These are phyloP conservation scores for Zaprionus taronus DNA, from an alignment of 1,140 invertebrate genomes.

Conservation along the genomic window DNA sequence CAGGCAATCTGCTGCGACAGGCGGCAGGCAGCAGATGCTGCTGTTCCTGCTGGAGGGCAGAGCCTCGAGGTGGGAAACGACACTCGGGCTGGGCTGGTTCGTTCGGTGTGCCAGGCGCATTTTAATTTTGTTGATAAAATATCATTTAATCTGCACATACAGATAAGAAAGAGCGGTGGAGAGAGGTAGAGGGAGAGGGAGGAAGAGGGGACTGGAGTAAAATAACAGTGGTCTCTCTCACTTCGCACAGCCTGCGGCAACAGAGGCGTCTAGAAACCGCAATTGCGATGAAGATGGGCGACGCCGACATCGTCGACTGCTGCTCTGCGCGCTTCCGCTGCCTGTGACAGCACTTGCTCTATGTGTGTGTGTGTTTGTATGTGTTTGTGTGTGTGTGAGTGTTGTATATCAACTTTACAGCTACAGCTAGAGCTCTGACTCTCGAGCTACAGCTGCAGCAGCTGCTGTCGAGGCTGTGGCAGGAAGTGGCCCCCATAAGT, in stretches of 20 bases:
- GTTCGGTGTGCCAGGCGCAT: conserved; percentile 43
- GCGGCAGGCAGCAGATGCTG: conserved; percentile 4
- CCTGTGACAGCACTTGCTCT: conserved; percentile 34
- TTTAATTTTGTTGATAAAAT: conserved; percentile 79
- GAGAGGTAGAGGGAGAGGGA: neutral
- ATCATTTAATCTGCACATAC: conserved; percentile 66
- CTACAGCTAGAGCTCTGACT: conserved; percentile 21
- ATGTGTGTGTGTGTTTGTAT: conserved; percentile 7
- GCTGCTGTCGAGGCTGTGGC: conserved; percentile 18
- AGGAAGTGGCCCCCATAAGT: conserved; percentile 46
- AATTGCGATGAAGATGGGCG: conserved; percentile 40
- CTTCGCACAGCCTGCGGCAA: neutral
- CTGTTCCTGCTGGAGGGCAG: conserved; percentile 9
- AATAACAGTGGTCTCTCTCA: neutral
- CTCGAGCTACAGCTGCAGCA: conserved; percentile 16
- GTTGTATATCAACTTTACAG: conserved; percentile 46
- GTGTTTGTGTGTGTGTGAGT: conserved; percentile 27
- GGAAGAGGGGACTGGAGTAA: neutral
- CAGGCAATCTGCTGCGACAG: conserved; percentile 28
- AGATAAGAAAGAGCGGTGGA: conserved; percentile 22
- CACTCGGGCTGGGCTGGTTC: neutral
- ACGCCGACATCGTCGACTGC: conserved; percentile 3
- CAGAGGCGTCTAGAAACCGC: conserved; percentile 28
- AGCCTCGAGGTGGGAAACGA: neutral
- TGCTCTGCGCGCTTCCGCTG: conserved; percentile 34